Conservation (phyloP, 2,888 invertebrate species). For the Xylophagus ater region DNA sequence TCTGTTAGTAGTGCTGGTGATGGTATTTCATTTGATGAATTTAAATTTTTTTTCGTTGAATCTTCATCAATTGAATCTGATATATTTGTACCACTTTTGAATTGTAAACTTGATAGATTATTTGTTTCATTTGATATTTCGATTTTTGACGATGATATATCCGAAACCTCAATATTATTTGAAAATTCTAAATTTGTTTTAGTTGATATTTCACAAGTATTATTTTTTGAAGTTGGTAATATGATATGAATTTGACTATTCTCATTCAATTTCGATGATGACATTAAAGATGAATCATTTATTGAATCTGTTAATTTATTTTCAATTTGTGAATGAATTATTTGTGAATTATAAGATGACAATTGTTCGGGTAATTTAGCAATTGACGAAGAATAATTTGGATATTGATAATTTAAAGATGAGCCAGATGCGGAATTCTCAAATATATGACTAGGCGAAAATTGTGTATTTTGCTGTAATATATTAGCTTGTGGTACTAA, state of each 20-base stretch:
- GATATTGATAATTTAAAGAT: background rate
- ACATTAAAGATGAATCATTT: constrained; percentile 7
- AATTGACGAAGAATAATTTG: too few relatives aligned
- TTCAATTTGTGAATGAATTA: background rate
- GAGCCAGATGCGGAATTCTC: constrained; percentile 12
- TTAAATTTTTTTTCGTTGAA: too few relatives aligned
- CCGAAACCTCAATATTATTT: constrained; percentile 30
- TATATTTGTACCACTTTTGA: too few relatives aligned
- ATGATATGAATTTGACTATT: background rate
- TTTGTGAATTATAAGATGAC: too few relatives aligned
- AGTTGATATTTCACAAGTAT: constrained; percentile 3
- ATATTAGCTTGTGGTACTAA: constrained; percentile 25
- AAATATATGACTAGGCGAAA: too few relatives aligned
- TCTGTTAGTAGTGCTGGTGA: background rate
- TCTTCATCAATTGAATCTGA: too few relatives aligned
- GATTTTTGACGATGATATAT: constrained; percentile 20
- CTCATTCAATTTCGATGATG: constrained; percentile 1
- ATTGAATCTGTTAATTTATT: constrained; percentile 7
- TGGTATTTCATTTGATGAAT: too few relatives aligned
- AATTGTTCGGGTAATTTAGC: too few relatives aligned
- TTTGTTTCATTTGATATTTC: background rate
- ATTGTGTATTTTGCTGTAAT: constrained; percentile 15
- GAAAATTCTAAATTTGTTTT: constrained; percentile 24
- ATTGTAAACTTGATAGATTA: constrained; percentile 9
- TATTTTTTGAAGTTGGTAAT: constrained; percentile 2